Base-by-base conservation (phyloP, 2,113 vertebrate species). In the Scomber japonicus region DNA sequence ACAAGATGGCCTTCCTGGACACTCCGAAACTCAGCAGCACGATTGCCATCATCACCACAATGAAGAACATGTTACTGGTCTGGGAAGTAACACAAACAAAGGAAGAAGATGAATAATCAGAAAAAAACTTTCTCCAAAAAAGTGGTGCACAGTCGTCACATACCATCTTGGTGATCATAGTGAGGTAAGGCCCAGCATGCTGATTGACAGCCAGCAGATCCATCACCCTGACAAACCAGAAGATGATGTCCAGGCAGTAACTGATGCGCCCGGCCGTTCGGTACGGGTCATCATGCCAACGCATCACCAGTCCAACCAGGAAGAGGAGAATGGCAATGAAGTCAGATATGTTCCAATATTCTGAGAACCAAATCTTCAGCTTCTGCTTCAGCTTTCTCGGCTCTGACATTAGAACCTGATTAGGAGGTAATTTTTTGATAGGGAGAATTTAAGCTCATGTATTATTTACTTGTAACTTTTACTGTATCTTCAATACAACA, bases 141-240 rank as follows among this genome's bases (percentile, higher is more conserved):
- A 40, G 13, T 35, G n/a, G 12, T 65, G n/a, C 11, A 11, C 1
- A 46, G 71, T 60, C 4, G 55, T 21, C 48, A 92, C 97, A 82
- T 78, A 99, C 98, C 98, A 99, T 99, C 92, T 98, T 99, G 7
- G 97, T 97, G 84, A 99, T 97, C 96, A 99, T 99, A 78, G 96
- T 99, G 88, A 99, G 94, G 80, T 99, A 99, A 0, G 97, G 98
- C 11, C 98, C 98, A 61, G 97, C 97, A 71, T 97, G 95, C 83
- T 98, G 97, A 89, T 99, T 99, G 89, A 99, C 96, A 54, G 98
- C 97, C 86, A 99, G 95, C 71, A 99, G 96, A 86, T 99, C 98
- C 87, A 97, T 92, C 60, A 99, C 95, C 4, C 96, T 95, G 72
- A 97, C 82, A 44, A 97, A 99, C 98, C 98, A 99, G 94, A 99